Evolutionary conservation across 2,113 vertebrate species (phyloP).

Genomic region (Pomatorhinus ruficollis): DNA sequence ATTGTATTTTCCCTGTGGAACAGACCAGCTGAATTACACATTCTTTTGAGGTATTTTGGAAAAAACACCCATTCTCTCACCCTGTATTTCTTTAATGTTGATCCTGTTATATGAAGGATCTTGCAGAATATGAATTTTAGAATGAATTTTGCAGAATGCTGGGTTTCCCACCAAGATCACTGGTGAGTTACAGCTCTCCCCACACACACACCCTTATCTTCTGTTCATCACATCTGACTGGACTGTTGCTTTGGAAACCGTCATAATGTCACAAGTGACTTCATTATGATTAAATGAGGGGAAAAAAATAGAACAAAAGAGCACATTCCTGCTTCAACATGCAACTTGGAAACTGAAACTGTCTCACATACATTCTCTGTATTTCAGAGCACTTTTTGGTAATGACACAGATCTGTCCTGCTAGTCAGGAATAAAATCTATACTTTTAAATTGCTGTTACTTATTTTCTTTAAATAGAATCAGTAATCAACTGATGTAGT

Average conservation of each 20-base stretch:
- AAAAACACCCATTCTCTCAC: neutral
- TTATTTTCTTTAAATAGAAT: neutral
- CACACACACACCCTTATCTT: constrained; percentile 11
- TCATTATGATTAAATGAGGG: constrained; percentile 70
- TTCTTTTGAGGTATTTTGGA: neutral
- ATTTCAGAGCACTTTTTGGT: neutral
- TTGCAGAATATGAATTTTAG: neutral
- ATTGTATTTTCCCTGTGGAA: neutral
- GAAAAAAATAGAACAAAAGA: constrained; percentile 62
- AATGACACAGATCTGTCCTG: neutral
- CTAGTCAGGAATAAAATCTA: neutral
- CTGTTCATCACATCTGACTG: constrained; percentile 53
- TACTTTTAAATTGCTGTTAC: neutral
- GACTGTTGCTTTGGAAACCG: constrained; percentile 59
- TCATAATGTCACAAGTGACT: constrained; percentile 50
- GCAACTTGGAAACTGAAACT: constrained; percentile 47
- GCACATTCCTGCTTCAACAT: constrained; percentile 54
- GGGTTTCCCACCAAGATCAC: neutral
- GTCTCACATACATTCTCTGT: constrained; percentile 12
- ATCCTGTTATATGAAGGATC: neutral
- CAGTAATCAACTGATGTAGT: neutral
- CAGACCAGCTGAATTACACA: neutral
- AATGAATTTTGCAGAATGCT: neutral
- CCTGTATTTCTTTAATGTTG: neutral
- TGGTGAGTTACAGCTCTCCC: neutral